These are phyloP conservation scores for Oxystoma pomonae DNA, from an alignment of 2,888 invertebrate genomes.

Conservation along the genomic window DNA sequence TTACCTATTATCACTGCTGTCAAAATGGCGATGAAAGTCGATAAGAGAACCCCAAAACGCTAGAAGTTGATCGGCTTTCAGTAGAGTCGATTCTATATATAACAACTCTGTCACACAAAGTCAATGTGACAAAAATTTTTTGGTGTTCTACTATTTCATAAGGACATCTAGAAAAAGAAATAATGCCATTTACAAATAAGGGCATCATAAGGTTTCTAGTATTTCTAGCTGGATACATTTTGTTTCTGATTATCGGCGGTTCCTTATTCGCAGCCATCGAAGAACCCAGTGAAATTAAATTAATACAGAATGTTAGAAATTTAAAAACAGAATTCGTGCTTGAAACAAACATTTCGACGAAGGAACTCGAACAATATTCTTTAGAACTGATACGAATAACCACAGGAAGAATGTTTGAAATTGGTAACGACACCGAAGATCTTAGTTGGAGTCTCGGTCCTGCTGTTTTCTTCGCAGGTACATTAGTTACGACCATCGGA, in stretches of 20 bases:
- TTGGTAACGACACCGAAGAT: conserved; percentile 68
- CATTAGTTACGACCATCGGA: conserved; percentile 87
- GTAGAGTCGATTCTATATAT: too few relatives aligned
- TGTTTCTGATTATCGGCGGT: not conserved
- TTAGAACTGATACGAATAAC: not conserved
- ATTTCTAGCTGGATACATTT: not conserved
- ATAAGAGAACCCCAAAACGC: too few relatives aligned
- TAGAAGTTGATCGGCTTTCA: too few relatives aligned
- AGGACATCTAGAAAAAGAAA: too few relatives aligned
- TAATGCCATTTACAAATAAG: not conserved
- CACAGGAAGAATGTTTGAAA: not conserved
- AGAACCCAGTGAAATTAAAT: not conserved
- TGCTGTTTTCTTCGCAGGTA: conserved; percentile 82
- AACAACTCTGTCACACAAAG: too few relatives aligned
- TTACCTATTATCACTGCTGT: too few relatives aligned
- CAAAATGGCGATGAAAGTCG: too few relatives aligned
- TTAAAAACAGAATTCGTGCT: not conserved
- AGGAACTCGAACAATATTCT: not conserved
- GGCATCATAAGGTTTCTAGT: not conserved
- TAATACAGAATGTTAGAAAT: not conserved
- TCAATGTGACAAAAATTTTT: too few relatives aligned
- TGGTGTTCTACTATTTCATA: too few relatives aligned
- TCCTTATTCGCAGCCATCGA: not conserved
- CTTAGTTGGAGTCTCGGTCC: conserved; percentile 91
- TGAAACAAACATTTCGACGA: not conserved